Conservation (phyloP, 2,113 vertebrate species). For the Rhinogobius similis region DNA sequence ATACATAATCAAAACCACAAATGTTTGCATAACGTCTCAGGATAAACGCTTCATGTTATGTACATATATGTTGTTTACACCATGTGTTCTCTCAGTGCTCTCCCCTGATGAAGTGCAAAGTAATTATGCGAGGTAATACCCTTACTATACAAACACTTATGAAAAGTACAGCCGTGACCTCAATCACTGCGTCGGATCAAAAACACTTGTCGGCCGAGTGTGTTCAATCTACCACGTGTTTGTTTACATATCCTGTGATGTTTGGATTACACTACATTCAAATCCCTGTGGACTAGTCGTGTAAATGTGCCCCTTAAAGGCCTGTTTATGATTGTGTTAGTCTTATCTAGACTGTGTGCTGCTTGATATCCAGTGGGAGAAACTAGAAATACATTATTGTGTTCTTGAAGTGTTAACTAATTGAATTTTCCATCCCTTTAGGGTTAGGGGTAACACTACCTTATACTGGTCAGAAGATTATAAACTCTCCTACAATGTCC, state of each 20-base stretch:
- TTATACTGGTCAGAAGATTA: background rate
- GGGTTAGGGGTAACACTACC: too few species aligned
- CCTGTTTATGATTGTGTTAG: conserved; percentile 60
- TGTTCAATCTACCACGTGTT: conserved; percentile 58
- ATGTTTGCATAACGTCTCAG: conserved; percentile 4
- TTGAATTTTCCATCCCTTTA: conserved; percentile 52
- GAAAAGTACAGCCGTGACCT: conserved; percentile 47
- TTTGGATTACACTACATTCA: conserved; percentile 58
- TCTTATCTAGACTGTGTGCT: conserved; percentile 55
- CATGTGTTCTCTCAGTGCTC: background rate
- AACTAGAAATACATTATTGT: conserved; percentile 59
- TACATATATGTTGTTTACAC: conserved; percentile 1
- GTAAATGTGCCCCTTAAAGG: conserved; percentile 56
- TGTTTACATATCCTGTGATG: conserved; percentile 64
- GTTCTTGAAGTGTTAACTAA: conserved; percentile 51
- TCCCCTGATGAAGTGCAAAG: conserved; percentile 25
- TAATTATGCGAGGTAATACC: conserved; percentile 51
- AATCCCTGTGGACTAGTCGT: conserved; percentile 53
- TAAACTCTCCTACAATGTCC: background rate
- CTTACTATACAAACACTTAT: conserved; percentile 37
- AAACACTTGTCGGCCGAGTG: conserved; percentile 55
- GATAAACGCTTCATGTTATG: conserved; percentile 3
- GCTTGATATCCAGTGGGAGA: conserved; percentile 61
- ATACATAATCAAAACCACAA: background rate
- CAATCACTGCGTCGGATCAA: conserved; percentile 56